Evolutionary conservation across 2,888 invertebrate species (phyloP), one percentile per base, ranked within the genome.

Genomic region (Lagria hirta): DNA sequence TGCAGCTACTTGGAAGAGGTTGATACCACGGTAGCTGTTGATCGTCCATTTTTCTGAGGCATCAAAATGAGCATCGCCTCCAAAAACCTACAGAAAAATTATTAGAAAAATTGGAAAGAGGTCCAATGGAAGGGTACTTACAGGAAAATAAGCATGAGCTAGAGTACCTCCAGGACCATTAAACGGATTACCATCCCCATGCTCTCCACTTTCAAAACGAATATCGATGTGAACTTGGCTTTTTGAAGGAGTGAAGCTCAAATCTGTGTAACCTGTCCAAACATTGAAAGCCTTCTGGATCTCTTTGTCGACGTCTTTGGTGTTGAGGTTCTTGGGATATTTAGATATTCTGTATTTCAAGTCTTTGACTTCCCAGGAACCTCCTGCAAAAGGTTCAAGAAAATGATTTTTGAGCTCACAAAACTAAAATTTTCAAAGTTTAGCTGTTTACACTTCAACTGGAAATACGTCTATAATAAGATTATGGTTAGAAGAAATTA

Each of bases 31-130:
- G 58, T 80, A 81, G 44, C 86, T 85, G 67, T 83, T 82, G 60
- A 93, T 85, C 8, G 91, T 87, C 97, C 97, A 97, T 52, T 82
- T 77, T 72, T 98, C 98, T 16, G 91, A 84, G 59, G 96, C 95
- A 68, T 98, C 98, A 65, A 98, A 98, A 74, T 98, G 98, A 18
- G 95, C 95, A 69, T 96, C 96, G n/a, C 98, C 98, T 15, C 97
- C 97, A 67, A 92, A 98, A 7, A 88, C 87, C 81, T 81, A 59
- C 13, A 37, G 15, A 49, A 42, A 17, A 16, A 11, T 8, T 8
- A 30, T 38, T 21, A 38, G 6, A 6, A 4, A 18, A 28, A n/a
- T 2, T 11, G 8, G 2, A n/a, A n/a, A n/a, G n/a, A n/a, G n/a
- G n/a, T n/a, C n/a, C n/a, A n/a, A n/a, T n/a, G n/a, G n/a, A n/a